Evolutionary conservation across 1,140 invertebrate species (phyloP).

Genomic region (Papilio machaon): DNA sequence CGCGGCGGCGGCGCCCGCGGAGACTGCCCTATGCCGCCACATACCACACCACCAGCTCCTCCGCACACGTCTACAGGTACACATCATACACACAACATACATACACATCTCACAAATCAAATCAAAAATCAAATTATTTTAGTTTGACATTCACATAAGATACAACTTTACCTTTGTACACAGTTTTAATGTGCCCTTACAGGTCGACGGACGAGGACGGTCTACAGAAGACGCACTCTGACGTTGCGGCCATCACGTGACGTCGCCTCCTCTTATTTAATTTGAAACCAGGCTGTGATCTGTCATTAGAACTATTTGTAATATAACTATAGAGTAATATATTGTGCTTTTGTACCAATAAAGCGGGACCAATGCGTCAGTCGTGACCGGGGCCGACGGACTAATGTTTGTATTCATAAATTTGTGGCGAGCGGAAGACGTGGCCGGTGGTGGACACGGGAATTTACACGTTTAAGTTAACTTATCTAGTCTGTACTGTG

Average conservation of each 20-base stretch:
- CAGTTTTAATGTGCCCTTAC: not conserved
- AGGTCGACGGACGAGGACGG: constrained; percentile 77
- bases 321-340: constrained; percentile 58
- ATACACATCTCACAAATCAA: constrained; percentile 13
- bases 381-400: constrained; percentile 25
- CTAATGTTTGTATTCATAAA: constrained; percentile 11
- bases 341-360: constrained; percentile 64
- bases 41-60: constrained; percentile 74
- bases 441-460: constrained; percentile 19
- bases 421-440: not conserved
- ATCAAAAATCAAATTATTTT: too few species aligned
- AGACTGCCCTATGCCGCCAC: constrained; percentile 77
- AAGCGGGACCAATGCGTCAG: constrained; percentile 72
- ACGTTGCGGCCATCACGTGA: constrained; percentile 75
- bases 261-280: constrained; percentile 50
- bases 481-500: constrained; percentile 41
- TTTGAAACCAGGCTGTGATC: constrained; percentile 76
- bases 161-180: constrained; percentile 1
- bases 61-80: constrained; percentile 79
- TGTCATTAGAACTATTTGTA: constrained; percentile 68
- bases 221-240: constrained; percentile 62
- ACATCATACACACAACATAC: constrained; percentile 31
- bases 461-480: constrained; percentile 35
- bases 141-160: too few species aligned
- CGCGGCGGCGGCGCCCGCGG: constrained; percentile 61